These are phyloP conservation scores for Leptobrachium leishanense DNA, from an alignment of 2,113 vertebrate genomes.

Conservation along the genomic window DNA sequence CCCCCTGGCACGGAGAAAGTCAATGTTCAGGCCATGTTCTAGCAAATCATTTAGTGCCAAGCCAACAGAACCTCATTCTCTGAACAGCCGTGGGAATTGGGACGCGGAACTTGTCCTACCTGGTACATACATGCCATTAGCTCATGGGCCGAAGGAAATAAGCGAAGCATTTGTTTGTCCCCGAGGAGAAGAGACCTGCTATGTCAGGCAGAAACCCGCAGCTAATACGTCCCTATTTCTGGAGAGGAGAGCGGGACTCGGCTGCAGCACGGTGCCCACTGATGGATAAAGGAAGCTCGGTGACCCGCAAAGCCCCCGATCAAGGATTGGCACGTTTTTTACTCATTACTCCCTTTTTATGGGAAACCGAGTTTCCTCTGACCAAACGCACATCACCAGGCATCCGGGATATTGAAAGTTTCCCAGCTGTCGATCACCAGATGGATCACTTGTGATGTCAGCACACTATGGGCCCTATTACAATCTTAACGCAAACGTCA, in stretches of 20 bases:
- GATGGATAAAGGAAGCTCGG: conserved; percentile 52
- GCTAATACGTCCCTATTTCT: conserved; percentile 46
- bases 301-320: conserved; percentile 50
- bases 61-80: not conserved
- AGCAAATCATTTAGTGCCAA: not conserved
- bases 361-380: too few relatives aligned
- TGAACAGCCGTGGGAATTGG: not conserved
- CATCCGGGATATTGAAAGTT: too few relatives aligned
- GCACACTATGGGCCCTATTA: too few relatives aligned
- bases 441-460: too few relatives aligned
- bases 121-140: conserved; percentile 4
- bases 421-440: too few relatives aligned
- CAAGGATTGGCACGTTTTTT: not conserved
- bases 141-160: not conserved
- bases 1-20: not conserved
- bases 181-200: conserved; percentile 46
- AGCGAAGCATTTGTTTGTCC: not conserved
- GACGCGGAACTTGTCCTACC: not conserved
- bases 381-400: too few relatives aligned
- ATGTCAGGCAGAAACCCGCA: conserved; percentile 53
- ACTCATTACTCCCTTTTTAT: not conserved
- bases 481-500: too few relatives aligned
- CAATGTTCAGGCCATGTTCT: not conserved
- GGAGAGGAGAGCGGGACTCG: conserved; percentile 27
- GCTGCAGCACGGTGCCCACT: conserved; percentile 52